Conservation (phyloP, 2,888 invertebrate genomes). For the Merodon equestris region DNA sequence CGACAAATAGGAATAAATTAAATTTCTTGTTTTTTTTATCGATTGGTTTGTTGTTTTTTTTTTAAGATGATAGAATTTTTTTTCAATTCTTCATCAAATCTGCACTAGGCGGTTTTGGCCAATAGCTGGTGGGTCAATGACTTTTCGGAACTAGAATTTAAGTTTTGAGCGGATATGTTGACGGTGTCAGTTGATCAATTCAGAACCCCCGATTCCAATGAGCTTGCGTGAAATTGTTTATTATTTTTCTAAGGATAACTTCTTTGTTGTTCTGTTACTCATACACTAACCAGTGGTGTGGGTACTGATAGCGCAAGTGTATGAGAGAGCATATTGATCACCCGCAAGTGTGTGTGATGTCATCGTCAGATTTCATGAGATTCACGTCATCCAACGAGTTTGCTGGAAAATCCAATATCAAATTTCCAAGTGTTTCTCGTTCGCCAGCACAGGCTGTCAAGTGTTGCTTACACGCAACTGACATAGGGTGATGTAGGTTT, state of each 20-base stretch:
- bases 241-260: constrained; percentile 10
- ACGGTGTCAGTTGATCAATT: constrained; percentile 1
- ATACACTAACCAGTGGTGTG: constrained; percentile 16
- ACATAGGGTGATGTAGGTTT: constrained; percentile 27
- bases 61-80: constrained; percentile 60
- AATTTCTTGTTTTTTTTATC: constrained; percentile 62
- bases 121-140: constrained; percentile 60
- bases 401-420: constrained; percentile 65
- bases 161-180: constrained; percentile 4
- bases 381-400: constrained; percentile 62
- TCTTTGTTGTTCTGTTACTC: constrained; percentile 41
- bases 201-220: no score
- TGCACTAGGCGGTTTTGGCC: constrained; percentile 58
- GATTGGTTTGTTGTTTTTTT: constrained; percentile 56
- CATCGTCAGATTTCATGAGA: constrained; percentile 65
- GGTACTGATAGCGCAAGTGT: background rate
- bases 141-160: constrained; percentile 18
- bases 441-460: constrained; percentile 31
- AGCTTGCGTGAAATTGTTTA: background rate
- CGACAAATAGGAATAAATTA: constrained; percentile 65
- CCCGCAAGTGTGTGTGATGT: constrained; percentile 64
- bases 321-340: constrained; percentile 40
- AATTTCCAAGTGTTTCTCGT: constrained; percentile 54
- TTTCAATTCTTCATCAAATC: constrained; percentile 58
- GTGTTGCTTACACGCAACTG: constrained; percentile 36